Conservation (phyloP, 2,113 vertebrate species). For the Craseonycteris thonglongyai region DNA sequence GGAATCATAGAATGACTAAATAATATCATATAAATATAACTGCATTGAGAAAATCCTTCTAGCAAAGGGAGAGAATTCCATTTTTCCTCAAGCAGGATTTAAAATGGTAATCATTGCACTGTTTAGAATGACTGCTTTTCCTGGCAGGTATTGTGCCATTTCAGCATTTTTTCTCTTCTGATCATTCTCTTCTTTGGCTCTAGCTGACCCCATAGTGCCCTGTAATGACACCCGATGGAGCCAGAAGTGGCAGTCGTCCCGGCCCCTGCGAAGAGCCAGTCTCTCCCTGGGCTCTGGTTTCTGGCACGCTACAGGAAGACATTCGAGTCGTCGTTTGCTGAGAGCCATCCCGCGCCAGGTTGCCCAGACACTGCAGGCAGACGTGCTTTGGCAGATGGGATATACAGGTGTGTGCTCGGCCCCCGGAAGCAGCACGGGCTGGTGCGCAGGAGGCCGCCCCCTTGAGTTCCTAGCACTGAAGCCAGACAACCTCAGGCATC, state of each 20-base stretch:
- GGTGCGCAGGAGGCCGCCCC: rapidly evolving
- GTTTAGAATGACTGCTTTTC: not conserved
- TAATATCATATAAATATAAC: not conserved
- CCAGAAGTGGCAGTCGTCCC: conserved; percentile 96
- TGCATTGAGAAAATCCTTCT: not conserved
- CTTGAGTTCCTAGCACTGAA: rapidly evolving
- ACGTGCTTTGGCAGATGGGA: conserved; percentile 98
- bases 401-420: conserved; percentile 86
- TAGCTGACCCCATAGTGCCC: conserved; percentile 79
- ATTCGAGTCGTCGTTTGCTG: conserved; percentile 93
- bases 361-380: conserved; percentile 96
- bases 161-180: not conserved
- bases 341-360: conserved; percentile 97
- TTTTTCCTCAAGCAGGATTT: not conserved
- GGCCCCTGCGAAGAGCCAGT: conserved; percentile 91
- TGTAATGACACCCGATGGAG: conserved; percentile 91
- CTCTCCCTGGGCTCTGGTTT: conserved; percentile 94
- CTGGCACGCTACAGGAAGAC: conserved; percentile 97
- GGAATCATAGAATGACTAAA: not conserved
- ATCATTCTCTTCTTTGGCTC: rapidly evolving
- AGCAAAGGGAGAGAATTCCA: not conserved
- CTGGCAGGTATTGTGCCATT: rapidly evolving
- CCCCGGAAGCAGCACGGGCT: rapidly evolving
- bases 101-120: not conserved
- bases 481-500: rapidly evolving